These are phyloP conservation scores for Onychomys arenicola DNA, from an alignment of 2,797 vertebrate genomes.

Conservation along the genomic window DNA sequence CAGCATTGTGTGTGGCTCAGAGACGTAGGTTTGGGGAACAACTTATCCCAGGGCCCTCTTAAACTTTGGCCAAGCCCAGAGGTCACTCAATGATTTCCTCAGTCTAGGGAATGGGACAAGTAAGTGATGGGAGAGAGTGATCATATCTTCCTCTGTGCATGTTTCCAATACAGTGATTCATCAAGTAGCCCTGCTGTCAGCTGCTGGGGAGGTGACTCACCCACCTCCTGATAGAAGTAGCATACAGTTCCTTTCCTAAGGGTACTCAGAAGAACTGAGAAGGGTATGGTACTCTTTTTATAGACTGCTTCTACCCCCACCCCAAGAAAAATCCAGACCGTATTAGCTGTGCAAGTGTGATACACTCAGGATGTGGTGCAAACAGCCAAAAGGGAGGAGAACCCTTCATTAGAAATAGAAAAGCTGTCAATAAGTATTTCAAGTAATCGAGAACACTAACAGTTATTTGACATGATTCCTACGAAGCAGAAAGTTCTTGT, in stretches of 20 bases:
- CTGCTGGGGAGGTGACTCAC: conserved; percentile 50
- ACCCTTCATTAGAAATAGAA: conserved; percentile 43
- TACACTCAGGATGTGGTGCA: not conserved
- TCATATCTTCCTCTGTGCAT: not conserved
- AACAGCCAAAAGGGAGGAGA: not conserved
- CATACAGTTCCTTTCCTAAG: conserved; percentile 42
- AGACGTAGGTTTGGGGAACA: conserved; percentile 61
- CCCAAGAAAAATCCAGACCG: not conserved
- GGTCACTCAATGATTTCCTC: not conserved
- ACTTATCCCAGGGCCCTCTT: conserved; percentile 59
- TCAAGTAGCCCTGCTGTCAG: not conserved
- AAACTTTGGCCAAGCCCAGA: conserved; percentile 50
- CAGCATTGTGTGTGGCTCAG: conserved; percentile 20
- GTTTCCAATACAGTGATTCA: conserved; percentile 69
- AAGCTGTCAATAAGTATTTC: conserved; percentile 14
- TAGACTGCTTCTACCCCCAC: not conserved
- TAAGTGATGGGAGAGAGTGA: conserved; percentile 49
- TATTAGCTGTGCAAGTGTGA: not conserved
- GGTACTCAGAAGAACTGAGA: conserved; percentile 39
- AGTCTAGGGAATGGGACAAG: conserved; percentile 20
- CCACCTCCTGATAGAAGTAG: conserved; percentile 39
- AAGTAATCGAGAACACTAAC: conserved; percentile 6
- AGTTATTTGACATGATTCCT: conserved; percentile 41
- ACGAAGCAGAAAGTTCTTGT: conserved; percentile 48
- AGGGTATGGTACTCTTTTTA: conserved; percentile 25